Percentiles rank a stretch among this genome's conserved stretches.
Conservation (phyloP, 2,888 invertebrate species). For the Plagiodera versicolora region DNA sequence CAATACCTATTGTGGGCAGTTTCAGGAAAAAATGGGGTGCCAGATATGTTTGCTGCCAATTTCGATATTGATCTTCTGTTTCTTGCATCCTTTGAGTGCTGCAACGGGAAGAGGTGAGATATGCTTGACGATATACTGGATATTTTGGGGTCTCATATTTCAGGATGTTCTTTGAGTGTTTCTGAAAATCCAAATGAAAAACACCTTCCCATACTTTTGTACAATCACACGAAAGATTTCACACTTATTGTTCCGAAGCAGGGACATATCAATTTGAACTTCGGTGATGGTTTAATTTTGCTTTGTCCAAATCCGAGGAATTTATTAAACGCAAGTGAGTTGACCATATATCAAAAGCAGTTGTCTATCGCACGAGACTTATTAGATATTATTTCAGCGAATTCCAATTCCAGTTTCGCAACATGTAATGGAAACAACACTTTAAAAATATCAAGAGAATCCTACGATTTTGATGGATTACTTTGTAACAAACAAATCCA, state of each 20-base stretch:
- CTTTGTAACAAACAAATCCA: slow-evolving; percentile 41
- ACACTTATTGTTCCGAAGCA: slow-evolving; percentile 39
- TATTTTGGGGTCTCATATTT: no score
- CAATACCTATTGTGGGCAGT: no score
- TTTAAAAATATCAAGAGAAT: slow-evolving; percentile 34
- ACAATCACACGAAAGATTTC: slow-evolving; percentile 34
- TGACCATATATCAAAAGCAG: no score
- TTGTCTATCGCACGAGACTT: no score
- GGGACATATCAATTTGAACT: slow-evolving; percentile 35
- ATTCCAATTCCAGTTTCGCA: slow-evolving; percentile 39
- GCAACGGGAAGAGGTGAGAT: not conserved
- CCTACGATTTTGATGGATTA: slow-evolving; percentile 37
- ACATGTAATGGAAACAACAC: slow-evolving; percentile 37
- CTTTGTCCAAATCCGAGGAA: slow-evolving; percentile 44
- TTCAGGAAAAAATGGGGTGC: not conserved
- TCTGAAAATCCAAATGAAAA: slow-evolving; percentile 25
- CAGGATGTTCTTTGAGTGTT: slow-evolving; percentile 29
- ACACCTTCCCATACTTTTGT: slow-evolving; percentile 38
- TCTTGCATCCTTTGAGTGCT: not conserved
- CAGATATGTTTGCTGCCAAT: not conserved
- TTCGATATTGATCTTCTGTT: not conserved
- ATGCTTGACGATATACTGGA: no score
- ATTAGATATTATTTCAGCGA: slow-evolving; percentile 44
- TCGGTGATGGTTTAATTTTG: slow-evolving; percentile 38
- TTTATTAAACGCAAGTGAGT: slow-evolving; percentile 42